Percentiles rank a stretch among this genome's conserved stretches.
Conservation (phyloP, 2,888 invertebrate genomes). For the Quadriops clusia region DNA sequence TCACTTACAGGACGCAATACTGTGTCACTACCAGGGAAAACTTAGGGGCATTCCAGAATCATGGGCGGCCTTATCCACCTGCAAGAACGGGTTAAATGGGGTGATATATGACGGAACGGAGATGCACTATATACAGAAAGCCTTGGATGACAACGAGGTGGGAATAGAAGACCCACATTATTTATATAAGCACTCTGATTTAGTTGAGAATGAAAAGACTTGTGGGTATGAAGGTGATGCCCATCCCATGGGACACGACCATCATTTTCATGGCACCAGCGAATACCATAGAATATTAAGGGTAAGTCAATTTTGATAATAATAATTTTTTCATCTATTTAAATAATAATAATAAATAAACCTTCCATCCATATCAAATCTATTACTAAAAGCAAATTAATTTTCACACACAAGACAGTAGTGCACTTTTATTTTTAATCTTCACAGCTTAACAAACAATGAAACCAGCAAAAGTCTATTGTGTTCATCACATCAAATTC, state of each 20-base stretch:
- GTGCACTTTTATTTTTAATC: no score
- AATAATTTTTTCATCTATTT: slow-evolving; percentile 2
- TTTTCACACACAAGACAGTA: no score
- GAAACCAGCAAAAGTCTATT: no score
- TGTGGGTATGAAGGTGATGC: slow-evolving; percentile 38
- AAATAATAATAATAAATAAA: no score
- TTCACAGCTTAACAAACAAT: no score
- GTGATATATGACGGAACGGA: slow-evolving; percentile 66
- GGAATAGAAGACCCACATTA: slow-evolving; percentile 39
- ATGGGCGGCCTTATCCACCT: slow-evolving; percentile 78
- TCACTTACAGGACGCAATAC: slow-evolving; percentile 51
- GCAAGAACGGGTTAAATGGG: slow-evolving; percentile 58
- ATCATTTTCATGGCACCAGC: slow-evolving; percentile 1
- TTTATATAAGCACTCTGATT: slow-evolving; percentile 55
- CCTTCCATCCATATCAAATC: no score
- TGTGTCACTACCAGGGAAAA: slow-evolving; percentile 69
- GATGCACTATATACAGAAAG: slow-evolving; percentile 59
- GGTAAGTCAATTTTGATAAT: slow-evolving; percentile 38
- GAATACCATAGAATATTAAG: slow-evolving; percentile 50
- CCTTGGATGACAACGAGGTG: slow-evolving; percentile 13
- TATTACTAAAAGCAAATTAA: no score
- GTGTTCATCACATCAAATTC: no score
- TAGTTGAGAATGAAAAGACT: slow-evolving; percentile 43
- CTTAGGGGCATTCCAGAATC: slow-evolving; percentile 58
- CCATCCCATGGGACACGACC: slow-evolving; percentile 24